Percentiles rank a stretch among this genome's conserved stretches.
Evolutionary conservation across 2,113 vertebrate genomes (phyloP).

Genomic region (Donacobius atricapilla): DNA sequence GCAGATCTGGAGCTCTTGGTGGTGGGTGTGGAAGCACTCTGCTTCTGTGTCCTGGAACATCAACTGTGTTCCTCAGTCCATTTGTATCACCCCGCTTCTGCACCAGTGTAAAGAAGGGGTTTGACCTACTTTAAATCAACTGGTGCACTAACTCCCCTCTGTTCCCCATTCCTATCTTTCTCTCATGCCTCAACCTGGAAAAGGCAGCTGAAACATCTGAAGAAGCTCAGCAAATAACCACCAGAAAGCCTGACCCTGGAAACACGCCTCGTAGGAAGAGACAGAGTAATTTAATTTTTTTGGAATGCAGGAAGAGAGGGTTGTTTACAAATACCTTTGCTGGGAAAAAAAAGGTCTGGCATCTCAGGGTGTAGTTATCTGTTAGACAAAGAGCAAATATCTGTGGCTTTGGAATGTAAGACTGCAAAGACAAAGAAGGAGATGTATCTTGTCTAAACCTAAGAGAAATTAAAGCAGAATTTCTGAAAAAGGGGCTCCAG

Average conservation of each 20-base stretch:
- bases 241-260: not conserved
- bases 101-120: not conserved
- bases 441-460: not conserved
- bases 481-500: not conserved
- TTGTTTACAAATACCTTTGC: constrained; percentile 44
- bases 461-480: not conserved
- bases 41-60: not conserved
- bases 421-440: not conserved
- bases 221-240: not conserved
- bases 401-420: not conserved
- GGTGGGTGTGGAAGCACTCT: not conserved
- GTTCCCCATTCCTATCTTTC: not conserved
- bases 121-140: not conserved
- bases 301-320: not conserved
- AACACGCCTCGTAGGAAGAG: not conserved
- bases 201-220: not conserved
- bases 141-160: not conserved
- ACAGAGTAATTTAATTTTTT: not conserved
- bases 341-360: not conserved
- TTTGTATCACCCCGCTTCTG: not conserved
- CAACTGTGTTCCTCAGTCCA: not conserved
- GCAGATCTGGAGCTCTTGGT: not conserved
- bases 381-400: constrained; percentile 24
- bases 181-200: not conserved
- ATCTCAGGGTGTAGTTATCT: not conserved